Conservation (phyloP, 2,888 invertebrate species). For the Epistrophella euchroma region DNA sequence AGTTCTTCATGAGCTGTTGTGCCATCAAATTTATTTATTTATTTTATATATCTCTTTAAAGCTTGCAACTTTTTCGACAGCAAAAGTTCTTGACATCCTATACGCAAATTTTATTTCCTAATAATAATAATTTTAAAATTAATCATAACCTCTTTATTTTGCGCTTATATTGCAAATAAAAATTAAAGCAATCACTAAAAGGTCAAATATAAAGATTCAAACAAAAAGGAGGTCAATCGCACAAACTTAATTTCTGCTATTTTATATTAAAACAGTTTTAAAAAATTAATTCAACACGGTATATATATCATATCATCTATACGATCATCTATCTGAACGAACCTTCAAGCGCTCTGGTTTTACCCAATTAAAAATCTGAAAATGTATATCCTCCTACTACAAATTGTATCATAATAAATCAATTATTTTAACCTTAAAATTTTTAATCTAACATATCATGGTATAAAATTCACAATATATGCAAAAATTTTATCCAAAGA, state of each 20-base stretch:
- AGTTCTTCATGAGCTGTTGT: no score
- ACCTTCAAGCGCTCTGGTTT: slow-evolving; percentile 34
- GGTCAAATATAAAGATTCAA: neutral
- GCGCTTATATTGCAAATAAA: neutral
- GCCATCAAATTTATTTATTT: no score
- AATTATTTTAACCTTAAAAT: slow-evolving; percentile 56
- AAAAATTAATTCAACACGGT: slow-evolving; percentile 5
- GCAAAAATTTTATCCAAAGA: slow-evolving; percentile 25
- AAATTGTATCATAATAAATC: slow-evolving; percentile 55
- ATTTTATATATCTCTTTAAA: no score
- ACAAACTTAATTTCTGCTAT: neutral
- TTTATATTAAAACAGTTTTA: neutral
- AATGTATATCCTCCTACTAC: slow-evolving; percentile 30
- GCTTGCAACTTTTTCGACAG: no score
- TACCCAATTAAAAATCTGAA: neutral
- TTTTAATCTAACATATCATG: slow-evolving; percentile 35
- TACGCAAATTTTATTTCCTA: no score
- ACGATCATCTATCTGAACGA: neutral
- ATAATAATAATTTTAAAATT: neutral
- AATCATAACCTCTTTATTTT: neutral
- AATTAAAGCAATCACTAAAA: neutral
- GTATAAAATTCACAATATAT: slow-evolving; percentile 31
- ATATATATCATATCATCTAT: neutral
- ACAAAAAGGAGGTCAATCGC: slow-evolving; percentile 11
- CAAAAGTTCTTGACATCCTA: no score